Conservation (phyloP, 37 sponge, comb jelly and placozoan genomes). For the Beroe forskalii region DNA sequence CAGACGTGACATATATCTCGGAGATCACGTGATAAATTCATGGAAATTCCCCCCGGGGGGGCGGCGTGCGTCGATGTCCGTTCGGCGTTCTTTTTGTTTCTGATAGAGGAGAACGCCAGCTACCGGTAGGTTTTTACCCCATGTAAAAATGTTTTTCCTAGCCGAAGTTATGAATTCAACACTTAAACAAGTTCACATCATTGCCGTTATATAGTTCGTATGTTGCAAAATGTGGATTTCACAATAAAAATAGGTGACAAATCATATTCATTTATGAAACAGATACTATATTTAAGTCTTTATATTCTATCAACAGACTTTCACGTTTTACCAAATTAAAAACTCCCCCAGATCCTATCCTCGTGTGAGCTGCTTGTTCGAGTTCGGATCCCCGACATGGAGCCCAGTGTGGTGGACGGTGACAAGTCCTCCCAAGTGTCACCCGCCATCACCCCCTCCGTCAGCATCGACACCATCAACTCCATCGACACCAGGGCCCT, state of each 20-base stretch:
- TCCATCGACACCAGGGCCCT: slow-evolving; percentile 28
- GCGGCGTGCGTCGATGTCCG: no score
- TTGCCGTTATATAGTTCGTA: neutral
- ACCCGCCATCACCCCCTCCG: slow-evolving; percentile 42
- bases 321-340: neutral
- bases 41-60: no score
- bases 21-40: neutral
- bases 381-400: slow-evolving; percentile 6
- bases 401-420: slow-evolving; percentile 45
- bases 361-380: slow-evolving; percentile 36
- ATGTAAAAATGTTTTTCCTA: no score
- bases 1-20: neutral
- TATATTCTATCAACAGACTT: no score
- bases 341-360: neutral
- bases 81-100: no score
- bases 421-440: slow-evolving; percentile 6
- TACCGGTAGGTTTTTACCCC: no score
- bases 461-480: slow-evolving; percentile 33
- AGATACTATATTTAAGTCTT: no score
- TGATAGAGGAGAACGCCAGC: no score
- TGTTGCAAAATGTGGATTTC: no score
- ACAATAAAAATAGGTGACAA: no score
- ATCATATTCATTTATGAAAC: no score
- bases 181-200: neutral
- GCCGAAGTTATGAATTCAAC: no score